phyloP scores from a whole-genome alignment of 2,888 invertebrate genomes.

The Drosophila neotestacea region DNA sequence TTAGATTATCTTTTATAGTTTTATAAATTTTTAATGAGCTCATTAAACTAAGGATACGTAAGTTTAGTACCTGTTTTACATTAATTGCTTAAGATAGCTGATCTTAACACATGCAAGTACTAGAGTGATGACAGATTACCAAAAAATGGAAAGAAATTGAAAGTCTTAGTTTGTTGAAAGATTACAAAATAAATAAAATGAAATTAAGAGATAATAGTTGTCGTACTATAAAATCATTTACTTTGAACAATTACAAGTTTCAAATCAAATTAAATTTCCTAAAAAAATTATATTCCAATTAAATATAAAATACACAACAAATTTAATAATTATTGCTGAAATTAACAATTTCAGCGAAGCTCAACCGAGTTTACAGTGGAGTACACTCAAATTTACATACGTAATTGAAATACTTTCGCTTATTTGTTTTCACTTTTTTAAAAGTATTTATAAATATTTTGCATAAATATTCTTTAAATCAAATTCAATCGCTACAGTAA shows the following conservation, averaged over 20 bases:
- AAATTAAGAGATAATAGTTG: too few species aligned
- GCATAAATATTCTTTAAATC: not conserved
- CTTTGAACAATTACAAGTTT: not conserved
- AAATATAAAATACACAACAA: not conserved
- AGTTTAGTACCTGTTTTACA: not conserved
- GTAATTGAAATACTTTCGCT: not conserved
- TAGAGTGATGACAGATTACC: too few species aligned
- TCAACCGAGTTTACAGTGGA: not conserved
- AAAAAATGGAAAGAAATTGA: too few species aligned
- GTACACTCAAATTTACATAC: not conserved
- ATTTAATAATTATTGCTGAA: not conserved
- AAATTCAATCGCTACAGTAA: not conserved
- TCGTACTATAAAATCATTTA: not conserved
- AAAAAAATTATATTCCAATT: not conserved
- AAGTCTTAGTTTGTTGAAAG: too few species aligned
- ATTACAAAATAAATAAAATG: too few species aligned
- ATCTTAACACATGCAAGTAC: not conserved
- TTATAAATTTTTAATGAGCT: not conserved
- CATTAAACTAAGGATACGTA: not conserved
- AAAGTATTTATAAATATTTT: not conserved
- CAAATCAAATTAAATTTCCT: not conserved
- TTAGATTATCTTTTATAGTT: slow-evolving; percentile 15
- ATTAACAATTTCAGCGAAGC: slow-evolving; percentile 3
- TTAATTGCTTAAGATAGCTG: not conserved
- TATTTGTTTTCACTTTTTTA: not conserved